Evolutionary conservation across 2,888 invertebrate genomes (phyloP).

Genomic region (Hipparchia sbordonii): DNA sequence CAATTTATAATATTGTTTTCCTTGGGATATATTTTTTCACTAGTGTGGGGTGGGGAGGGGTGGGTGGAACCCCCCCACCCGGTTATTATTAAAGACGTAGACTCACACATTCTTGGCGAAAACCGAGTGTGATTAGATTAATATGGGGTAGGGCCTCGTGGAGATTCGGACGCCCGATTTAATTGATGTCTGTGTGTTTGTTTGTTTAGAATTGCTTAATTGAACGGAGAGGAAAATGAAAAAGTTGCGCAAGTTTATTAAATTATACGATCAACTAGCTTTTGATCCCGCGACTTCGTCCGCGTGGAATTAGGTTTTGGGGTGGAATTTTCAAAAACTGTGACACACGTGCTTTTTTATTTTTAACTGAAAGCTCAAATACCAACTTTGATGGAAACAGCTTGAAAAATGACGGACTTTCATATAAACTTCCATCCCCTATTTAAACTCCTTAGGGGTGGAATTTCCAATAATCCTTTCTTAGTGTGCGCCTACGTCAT

Average conservation of each 20-base stretch:
- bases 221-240: conserved; percentile 9
- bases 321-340: no score
- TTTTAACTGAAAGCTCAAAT: no score
- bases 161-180: conserved; percentile 35
- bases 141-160: conserved; percentile 58
- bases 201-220: conserved; percentile 20
- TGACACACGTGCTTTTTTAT: no score
- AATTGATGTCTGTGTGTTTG: conserved; percentile 34
- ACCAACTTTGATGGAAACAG: no score
- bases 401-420: no score
- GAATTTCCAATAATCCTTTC: no score
- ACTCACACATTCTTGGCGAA: conserved; percentile 79
- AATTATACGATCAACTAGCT: no score
- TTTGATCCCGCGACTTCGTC: no score
- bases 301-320: no score
- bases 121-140: conserved; percentile 81
- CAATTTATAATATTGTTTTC: conserved; percentile 84
- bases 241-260: background rate
- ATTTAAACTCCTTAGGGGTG: no score
- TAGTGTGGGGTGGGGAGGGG: conserved; percentile 63
- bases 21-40: conserved; percentile 82
- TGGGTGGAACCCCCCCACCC: conserved; percentile 52
- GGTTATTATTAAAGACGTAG: conserved; percentile 83
- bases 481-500: no score
- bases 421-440: no score